phyloP scores from a whole-genome alignment of 1,140 invertebrate species.

The Drosophila tsacasi region DNA sequence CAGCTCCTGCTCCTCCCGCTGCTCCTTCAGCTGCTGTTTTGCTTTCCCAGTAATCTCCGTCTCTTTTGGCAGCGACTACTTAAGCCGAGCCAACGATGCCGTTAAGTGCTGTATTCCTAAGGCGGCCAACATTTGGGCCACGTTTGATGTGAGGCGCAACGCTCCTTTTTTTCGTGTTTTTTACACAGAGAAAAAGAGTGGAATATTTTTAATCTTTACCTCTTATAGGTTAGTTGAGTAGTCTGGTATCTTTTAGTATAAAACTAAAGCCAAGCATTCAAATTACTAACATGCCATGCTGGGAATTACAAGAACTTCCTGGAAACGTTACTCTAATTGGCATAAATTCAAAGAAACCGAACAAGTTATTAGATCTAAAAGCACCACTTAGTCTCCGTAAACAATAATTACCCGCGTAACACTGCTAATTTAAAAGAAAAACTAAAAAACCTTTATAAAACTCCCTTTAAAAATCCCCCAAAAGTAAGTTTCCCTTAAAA shows the following conservation, averaged over 20 bases:
- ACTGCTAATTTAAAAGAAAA: background rate
- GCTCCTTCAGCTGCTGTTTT: slow-evolving; percentile 8
- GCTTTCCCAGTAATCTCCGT: slow-evolving; percentile 47
- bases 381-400: background rate
- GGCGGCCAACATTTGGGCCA: slow-evolving; percentile 39
- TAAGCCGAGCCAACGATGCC: slow-evolving; percentile 72
- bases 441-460: background rate
- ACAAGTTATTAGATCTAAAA: background rate
- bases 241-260: background rate
- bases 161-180: background rate
- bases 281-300: background rate
- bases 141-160: slow-evolving; percentile 37
- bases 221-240: no score
- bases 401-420: background rate
- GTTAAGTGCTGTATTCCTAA: slow-evolving; percentile 63
- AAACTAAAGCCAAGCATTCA: background rate
- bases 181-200: slow-evolving; percentile 6
- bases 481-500: background rate
- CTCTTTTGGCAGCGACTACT: slow-evolving; percentile 58
- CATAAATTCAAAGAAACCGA: background rate
- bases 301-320: background rate
- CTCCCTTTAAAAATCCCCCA: no score
- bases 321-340: background rate
- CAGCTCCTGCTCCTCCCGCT: slow-evolving; percentile 5
- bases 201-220: no score